Evolutionary conservation across 2,113 vertebrate genomes (phyloP), one percentile per base, ranked within the genome.

Genomic region (Tinamus guttatus): DNA sequence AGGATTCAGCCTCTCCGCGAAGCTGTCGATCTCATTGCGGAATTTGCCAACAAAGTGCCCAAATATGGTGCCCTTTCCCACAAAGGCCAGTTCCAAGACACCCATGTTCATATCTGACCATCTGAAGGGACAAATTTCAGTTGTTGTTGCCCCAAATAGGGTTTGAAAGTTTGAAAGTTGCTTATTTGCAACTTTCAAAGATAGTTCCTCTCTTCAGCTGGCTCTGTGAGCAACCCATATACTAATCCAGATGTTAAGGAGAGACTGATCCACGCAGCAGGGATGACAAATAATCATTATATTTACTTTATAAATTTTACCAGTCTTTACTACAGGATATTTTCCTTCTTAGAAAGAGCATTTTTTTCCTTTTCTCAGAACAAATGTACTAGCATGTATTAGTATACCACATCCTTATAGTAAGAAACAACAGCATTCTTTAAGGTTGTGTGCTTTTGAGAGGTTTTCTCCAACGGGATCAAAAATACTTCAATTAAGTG

Each of bases 41-140:
- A 76, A 34, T 43, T 81, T 76, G 58, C 28, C 81, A 64, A 34
- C 9, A 5, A 36, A 28, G 56, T 7, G 25, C 5, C 49, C 65
- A 64, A 8, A 41, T 3, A 47, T 71, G 52, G 58, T 13, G 25
- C 1, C 17, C 17, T 60, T 38, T 49, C 45, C 70, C 28, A 2
- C 54, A 36, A 41, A 47, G 41, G 70, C 17, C 7, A 51, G 38
- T 0, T 40, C 13, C 30, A 52, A 56, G 49, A 70, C 13, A 28
- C 58, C 58, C 19, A 2, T 4, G 19, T 22, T 62, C 38, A 38
- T 52, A n/a, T 34, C 20, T 64, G 63, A 18, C 14, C 45, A 41
- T 2, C 0, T 0, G 13, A 0, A 56, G 52, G 5, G 22, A 70
- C 0, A 1, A 62, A 51, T 69, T 38, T 12, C 58, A 40, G 21